Base-by-base conservation (phyloP, 2,113 vertebrate species). In the Triplophysa dalaica region DNA sequence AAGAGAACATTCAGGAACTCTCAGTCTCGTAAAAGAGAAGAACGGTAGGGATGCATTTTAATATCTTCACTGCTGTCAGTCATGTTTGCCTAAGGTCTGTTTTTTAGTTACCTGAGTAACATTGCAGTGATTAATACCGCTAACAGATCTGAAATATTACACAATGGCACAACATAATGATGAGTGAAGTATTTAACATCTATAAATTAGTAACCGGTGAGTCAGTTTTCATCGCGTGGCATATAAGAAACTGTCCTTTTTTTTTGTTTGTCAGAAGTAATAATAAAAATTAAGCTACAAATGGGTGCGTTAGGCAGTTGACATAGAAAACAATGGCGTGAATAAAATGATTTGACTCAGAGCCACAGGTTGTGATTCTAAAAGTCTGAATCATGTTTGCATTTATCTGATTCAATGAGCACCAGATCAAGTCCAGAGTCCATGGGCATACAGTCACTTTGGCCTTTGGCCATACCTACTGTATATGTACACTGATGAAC, bases 201-300 rank as follows among this genome's bases (percentile, higher is more conserved):
- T 63, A 64, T 65, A 21, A 79, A 83, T 79, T 62, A 76, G 22
- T 76, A 65, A 83, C 58, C 12, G 29, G 21, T 60, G 8, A 70
- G 50, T 58, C 50, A 21, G 22, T 77, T 68, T 13, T 56, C 58
- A 64, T 29, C 52, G 21, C 43, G 5, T 63, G 14, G 16, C 54
- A 69, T 60, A 58, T 38, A 24, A 66, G 11, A 5, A 12, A n/a
- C 12, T 73, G n/a, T 21, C 2, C 10, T 58, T n/a, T 58, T 21
- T 8, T 7, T 10, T 9, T 3, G 17, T 38, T 70, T 70, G 17
- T 56, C 50, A 38, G 50, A 58, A 13, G 26, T 12, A 38, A 58
- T 38, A 41, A 17, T n/a, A 16, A 11, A 41, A 11, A 58, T 68
- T 14, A 19, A 66, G n/a, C 1, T 43, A 41, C 70, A 73, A 12